These are phyloP conservation scores for Argyresthia goedartella DNA, from an alignment of 2,888 invertebrate species.

Conservation along the genomic window DNA sequence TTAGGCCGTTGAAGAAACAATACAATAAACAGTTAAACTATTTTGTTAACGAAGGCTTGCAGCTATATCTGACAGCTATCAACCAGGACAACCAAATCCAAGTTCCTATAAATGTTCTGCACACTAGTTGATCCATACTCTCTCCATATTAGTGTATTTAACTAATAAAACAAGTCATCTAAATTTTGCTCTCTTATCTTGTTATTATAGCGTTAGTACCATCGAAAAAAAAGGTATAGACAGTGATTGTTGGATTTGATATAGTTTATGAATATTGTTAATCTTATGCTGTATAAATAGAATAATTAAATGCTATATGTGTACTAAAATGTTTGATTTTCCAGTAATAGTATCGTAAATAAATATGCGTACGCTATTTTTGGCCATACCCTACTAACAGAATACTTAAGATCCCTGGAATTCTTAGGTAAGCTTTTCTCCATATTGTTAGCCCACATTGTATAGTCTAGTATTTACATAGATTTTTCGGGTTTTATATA, in stretches of 20 bases:
- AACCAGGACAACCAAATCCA: conserved; percentile 12
- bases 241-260: conserved; percentile 71
- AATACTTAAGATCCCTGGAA: conserved; percentile 28
- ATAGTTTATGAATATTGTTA: conserved; percentile 71
- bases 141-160: conserved; percentile 33
- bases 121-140: conserved; percentile 31
- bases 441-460: not conserved
- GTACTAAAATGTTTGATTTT: conserved; percentile 63
- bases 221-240: conserved; percentile 56
- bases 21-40: not conserved
- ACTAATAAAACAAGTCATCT: conserved; percentile 31
- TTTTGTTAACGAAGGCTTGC: not conserved
- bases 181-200: conserved; percentile 60
- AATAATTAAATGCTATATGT: conserved; percentile 70
- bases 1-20: not conserved
- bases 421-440: conserved; percentile 54
- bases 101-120: conserved; percentile 45
- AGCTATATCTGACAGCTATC: not conserved
- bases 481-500: not conserved
- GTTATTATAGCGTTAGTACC: conserved; percentile 66
- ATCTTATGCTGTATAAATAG: conserved; percentile 71
- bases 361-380: conserved; percentile 21
- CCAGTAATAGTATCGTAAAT: conserved; percentile 29
- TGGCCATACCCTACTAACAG: conserved; percentile 32
- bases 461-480: not conserved